Base-by-base conservation (phyloP, 2,888 invertebrate species). In the Spilosoma lubricipeda region DNA sequence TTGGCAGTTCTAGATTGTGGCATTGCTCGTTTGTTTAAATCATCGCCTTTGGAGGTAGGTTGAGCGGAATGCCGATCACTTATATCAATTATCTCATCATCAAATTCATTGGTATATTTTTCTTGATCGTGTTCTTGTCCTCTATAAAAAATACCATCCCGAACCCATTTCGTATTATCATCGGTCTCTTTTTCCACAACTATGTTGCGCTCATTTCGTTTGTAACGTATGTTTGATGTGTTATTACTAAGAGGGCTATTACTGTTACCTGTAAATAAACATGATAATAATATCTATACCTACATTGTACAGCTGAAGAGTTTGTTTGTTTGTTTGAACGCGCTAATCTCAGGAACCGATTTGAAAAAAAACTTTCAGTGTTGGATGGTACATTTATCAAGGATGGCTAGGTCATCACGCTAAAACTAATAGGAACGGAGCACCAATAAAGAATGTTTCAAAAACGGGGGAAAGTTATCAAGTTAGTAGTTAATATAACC, bases 161-260 rank as follows among this genome's bases (percentile, higher is more conserved):
- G 63, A 42, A 74, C 78, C 84, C 83, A 86, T 73, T 79, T 85
- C 36, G 80, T 82, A 45, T 82, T 80, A 23, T 81, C 86, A 67
- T 86, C 80, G 3, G 77, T 73, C 13, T 71, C 77, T 72, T 86
- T 83, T 81, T 90, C 89, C 13, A 90, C 85, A 18, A 90, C 80
- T 30, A 91, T 82, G 75, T 90, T 91, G 71, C 88, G 89, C 79
- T 89, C 87, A 52, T 83, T 86, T 18, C 92, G 87, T 77, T 89
- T 91, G 52, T 79, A 74, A 33, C 90, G 88, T 71, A 80, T 82
- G 72, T 75, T 82, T 67, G 77, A 72, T 36, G 82, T 82, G 71
- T 78, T 85, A 7, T 67, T 63, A 64, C 68, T 72, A 18, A 74
- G 68, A 70, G 72, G 81, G 52, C 73, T 63, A 18, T 67, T 56